Evolutionary conservation across 2,113 vertebrate species (phyloP).

Genomic region (Mus musculus): DNA sequence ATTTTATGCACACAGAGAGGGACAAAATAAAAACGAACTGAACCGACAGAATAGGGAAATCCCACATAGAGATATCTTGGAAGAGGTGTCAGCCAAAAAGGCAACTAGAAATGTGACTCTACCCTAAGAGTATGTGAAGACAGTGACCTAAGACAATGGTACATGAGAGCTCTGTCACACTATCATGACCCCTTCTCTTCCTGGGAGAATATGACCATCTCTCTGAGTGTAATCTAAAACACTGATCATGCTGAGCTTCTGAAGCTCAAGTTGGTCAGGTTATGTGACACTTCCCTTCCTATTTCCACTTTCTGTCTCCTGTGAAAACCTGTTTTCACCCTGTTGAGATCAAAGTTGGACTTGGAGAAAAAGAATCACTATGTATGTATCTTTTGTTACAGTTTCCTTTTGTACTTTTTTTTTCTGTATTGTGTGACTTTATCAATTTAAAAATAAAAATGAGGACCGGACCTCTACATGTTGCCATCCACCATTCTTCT

Average conservation of each 20-base stretch:
- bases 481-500: background rate
- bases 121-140: background rate
- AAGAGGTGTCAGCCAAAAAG: background rate
- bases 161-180: background rate
- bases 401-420: background rate
- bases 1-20: background rate
- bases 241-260: slow-evolving; percentile 6
- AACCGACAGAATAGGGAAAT: background rate
- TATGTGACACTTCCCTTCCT: background rate
- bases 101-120: background rate
- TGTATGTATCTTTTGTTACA: background rate
- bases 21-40: slow-evolving; percentile 39
- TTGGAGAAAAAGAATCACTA: background rate
- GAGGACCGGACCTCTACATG: slow-evolving; percentile 19
- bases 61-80: background rate
- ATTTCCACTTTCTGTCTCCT: slow-evolving; percentile 31
- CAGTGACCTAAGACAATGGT: too few species aligned
- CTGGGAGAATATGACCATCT: background rate
- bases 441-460: slow-evolving; percentile 19
- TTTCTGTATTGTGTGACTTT: background rate
- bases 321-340: accelerated
- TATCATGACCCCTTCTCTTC: background rate
- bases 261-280: slow-evolving; percentile 23
- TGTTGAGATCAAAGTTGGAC: background rate
- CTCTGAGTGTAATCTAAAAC: background rate